These are phyloP conservation scores for Torymus aiolomorphi DNA, from an alignment of 2,888 invertebrate genomes.

Conservation along the genomic window DNA sequence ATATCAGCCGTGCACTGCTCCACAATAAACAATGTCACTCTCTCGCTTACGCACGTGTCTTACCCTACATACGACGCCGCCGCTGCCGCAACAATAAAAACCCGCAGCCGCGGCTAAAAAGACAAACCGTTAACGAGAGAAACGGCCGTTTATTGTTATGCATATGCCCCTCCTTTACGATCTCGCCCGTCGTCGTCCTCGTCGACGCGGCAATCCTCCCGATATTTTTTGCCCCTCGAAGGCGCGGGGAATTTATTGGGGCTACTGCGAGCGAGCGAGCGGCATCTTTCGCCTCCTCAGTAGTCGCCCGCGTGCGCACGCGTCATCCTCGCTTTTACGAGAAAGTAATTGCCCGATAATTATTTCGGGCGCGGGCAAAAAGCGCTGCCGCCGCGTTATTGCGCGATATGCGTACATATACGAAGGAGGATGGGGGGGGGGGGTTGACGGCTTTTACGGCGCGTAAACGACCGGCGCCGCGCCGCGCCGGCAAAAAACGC, in stretches of 20 bases:
- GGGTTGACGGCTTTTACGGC: slow-evolving; percentile 40
- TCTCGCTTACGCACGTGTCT: no score
- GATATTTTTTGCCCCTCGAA: slow-evolving; percentile 1
- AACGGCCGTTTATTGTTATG: slow-evolving; percentile 43
- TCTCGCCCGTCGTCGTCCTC: not conserved
- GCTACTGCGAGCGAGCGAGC: not conserved
- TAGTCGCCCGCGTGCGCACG: not conserved
- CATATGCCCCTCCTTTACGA: slow-evolving; percentile 38
- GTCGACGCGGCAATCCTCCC: not conserved
- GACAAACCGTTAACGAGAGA: slow-evolving; percentile 31
- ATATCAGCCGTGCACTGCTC: not conserved
- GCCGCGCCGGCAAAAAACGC: slow-evolving; percentile 27
- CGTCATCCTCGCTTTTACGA: slow-evolving; percentile 63
- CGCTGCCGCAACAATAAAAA: no score
- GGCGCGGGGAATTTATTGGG: not conserved
- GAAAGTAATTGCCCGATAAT: slow-evolving; percentile 69
- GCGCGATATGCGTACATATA: no score
- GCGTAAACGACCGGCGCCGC: slow-evolving; percentile 42
- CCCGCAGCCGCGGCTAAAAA: not conserved
- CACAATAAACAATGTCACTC: slow-evolving; percentile 41
- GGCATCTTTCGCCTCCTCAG: no score
- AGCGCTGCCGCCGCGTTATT: no score
- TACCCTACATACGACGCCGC: no score
- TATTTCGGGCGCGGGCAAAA: slow-evolving; percentile 35
- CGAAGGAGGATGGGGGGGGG: no score